A percentile compares a stretch with the other conserved stretches of the same genome.
These are phyloP conservation scores for Anas platyrhynchos DNA, from an alignment of 2,113 vertebrate species.

Conservation along the genomic window DNA sequence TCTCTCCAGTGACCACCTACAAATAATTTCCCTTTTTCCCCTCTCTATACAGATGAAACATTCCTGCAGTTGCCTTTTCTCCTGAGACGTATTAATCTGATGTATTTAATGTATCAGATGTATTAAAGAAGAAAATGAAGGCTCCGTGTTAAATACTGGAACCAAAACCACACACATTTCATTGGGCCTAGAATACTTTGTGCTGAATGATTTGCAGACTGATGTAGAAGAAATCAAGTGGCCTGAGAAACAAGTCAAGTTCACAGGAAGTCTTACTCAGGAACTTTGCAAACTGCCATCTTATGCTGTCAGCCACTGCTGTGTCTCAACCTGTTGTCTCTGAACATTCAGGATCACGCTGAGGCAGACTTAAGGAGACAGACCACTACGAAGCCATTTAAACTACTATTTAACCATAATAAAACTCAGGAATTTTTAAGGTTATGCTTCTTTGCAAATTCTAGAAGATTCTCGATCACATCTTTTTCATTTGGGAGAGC, in stretches of 20 bases:
- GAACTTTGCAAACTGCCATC: neutral
- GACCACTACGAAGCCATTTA: neutral
- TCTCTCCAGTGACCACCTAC: neutral
- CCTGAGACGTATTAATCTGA: neutral
- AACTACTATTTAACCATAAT: neutral
- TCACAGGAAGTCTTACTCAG: neutral
- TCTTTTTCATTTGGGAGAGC: neutral
- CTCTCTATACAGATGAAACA: neutral
- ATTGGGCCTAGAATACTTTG: neutral
- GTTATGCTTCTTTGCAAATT: neutral
- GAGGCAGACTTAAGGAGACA: neutral
- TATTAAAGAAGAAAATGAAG: neutral
- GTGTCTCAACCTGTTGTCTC: neutral
- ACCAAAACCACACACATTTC: neutral
- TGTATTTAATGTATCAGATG: too few relatives aligned
- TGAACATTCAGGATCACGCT: neutral
- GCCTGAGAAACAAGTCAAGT: neutral
- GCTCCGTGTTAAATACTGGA: neutral
- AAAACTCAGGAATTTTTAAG: neutral
- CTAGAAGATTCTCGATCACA: neutral
- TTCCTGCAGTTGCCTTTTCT: neutral
- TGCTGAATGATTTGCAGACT: neutral
- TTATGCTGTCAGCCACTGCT: neutral
- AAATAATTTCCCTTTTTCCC: neutral
- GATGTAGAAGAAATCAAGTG: neutral